These are phyloP conservation scores for Heterochromis multidens DNA, from an alignment of 2,113 vertebrate species.

Conservation along the genomic window DNA sequence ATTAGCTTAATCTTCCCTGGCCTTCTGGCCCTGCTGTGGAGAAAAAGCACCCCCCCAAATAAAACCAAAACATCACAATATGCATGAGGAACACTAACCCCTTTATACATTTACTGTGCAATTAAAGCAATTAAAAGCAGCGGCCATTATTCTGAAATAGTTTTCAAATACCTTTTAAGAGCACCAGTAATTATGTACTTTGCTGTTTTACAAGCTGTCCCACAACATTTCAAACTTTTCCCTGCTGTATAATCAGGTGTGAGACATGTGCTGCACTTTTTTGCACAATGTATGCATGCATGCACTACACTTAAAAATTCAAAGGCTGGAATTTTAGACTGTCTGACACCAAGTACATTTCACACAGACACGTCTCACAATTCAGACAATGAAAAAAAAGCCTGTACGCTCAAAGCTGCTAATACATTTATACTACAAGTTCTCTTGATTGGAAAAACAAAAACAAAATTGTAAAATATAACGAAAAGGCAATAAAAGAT, in stretches of 20 bases:
- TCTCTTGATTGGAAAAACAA: not conserved
- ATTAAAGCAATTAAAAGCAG: not conserved
- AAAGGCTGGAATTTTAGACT: not conserved
- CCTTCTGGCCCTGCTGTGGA: no score
- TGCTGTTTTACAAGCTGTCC: not conserved
- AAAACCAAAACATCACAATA: fast-evolving
- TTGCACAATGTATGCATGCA: no score
- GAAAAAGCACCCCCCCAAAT: no score
- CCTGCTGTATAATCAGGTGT: not conserved
- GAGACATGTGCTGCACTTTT: not conserved
- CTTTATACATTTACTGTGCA: not conserved
- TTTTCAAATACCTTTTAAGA: not conserved
- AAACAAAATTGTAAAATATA: not conserved
- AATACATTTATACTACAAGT: not conserved
- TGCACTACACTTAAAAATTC: not conserved
- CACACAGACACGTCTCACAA: not conserved
- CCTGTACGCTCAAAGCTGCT: not conserved
- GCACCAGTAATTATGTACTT: not conserved
- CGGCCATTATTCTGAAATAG: not conserved
- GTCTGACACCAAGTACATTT: not conserved
- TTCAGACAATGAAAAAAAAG: not conserved
- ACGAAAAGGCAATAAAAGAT: fast-evolving
- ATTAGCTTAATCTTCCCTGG: no score
- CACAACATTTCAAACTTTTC: not conserved
- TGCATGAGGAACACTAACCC: not conserved